Conservation (phyloP, 1,140 invertebrate genomes). For the Solenopsis invicta region DNA sequence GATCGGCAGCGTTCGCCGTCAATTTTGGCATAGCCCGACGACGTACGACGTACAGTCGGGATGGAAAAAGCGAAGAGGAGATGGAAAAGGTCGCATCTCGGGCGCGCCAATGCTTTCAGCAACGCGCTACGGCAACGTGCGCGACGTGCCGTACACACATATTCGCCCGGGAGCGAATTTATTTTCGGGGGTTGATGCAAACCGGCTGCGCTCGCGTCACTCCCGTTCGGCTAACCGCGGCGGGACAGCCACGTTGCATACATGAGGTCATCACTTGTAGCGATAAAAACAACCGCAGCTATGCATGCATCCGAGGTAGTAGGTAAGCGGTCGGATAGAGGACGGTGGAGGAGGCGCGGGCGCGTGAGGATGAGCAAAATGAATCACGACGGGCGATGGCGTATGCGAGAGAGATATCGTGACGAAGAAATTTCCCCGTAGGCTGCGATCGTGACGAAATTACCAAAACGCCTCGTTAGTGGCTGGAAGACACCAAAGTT, state of each 20-base stretch:
- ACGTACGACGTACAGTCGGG: not conserved
- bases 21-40: conserved; percentile 45
- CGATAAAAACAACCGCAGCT: conserved; percentile 45
- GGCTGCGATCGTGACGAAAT: conserved; percentile 47
- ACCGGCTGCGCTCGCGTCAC: conserved; percentile 60
- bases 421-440: conserved; percentile 18
- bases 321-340: not conserved
- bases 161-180: conserved; percentile 48
- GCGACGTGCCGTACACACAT: not conserved
- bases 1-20: conserved; percentile 48
- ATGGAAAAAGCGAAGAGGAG: not conserved
- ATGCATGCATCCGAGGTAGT: conserved; percentile 10
- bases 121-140: not conserved
- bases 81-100: conserved; percentile 11
- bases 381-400: conserved; percentile 56
- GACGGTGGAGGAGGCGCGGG: not conserved
- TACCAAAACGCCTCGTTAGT: not conserved
- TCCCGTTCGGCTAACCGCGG: conserved; percentile 40
- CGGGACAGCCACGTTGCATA: not conserved
- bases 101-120: conserved; percentile 37
- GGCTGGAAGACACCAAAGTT: not conserved
- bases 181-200: conserved; percentile 73
- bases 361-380: conserved; percentile 21
- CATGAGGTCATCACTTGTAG: conserved; percentile 67
- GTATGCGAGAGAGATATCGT: not conserved